These are phyloP conservation scores for Drosophila tropicalis DNA, from an alignment of 1,140 invertebrate genomes.

Conservation along the genomic window DNA sequence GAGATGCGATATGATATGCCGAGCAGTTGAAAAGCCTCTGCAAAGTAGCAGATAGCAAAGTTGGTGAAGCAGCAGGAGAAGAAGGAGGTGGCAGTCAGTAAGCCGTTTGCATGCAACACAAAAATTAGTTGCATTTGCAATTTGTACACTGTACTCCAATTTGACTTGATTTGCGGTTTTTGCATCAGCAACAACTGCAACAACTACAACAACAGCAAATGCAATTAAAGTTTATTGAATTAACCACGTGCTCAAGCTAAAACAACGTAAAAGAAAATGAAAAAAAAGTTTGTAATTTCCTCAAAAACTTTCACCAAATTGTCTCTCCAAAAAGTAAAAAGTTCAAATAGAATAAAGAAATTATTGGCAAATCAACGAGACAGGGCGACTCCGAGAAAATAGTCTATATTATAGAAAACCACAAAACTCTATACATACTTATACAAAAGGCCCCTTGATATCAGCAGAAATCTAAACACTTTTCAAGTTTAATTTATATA, in stretches of 20 bases:
- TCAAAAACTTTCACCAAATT: slow-evolving; percentile 54
- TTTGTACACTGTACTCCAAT: slow-evolving; percentile 52
- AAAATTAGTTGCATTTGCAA: slow-evolving; percentile 76
- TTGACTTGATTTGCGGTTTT: slow-evolving; percentile 63
- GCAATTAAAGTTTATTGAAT: slow-evolving; percentile 78
- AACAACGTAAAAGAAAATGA: not conserved
- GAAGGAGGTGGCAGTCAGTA: not conserved
- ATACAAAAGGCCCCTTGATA: slow-evolving; percentile 31
- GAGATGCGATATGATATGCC: slow-evolving; percentile 74
- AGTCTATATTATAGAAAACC: too few species aligned
- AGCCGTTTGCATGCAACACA: slow-evolving; percentile 70
- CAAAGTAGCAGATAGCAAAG: not conserved
- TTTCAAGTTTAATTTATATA: slow-evolving; percentile 54
- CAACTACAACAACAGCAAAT: slow-evolving; percentile 19
- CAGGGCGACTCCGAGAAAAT: slow-evolving; percentile 32
- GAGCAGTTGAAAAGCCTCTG: slow-evolving; percentile 5
- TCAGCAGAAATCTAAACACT: slow-evolving; percentile 50
- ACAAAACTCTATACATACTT: slow-evolving; percentile 7
- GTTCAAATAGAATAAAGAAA: not conserved
- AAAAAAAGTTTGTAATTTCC: slow-evolving; percentile 32
- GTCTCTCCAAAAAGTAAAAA: slow-evolving; percentile 22
- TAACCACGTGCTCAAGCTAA: slow-evolving; percentile 66
- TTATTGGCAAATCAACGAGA: slow-evolving; percentile 25
- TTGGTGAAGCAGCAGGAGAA: not conserved
- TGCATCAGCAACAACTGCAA: not conserved